A percentile compares a stretch with the other conserved stretches of the same genome.
Evolutionary conservation across 2,113 vertebrate genomes (phyloP).

Genomic region (Centropus unirufus): DNA sequence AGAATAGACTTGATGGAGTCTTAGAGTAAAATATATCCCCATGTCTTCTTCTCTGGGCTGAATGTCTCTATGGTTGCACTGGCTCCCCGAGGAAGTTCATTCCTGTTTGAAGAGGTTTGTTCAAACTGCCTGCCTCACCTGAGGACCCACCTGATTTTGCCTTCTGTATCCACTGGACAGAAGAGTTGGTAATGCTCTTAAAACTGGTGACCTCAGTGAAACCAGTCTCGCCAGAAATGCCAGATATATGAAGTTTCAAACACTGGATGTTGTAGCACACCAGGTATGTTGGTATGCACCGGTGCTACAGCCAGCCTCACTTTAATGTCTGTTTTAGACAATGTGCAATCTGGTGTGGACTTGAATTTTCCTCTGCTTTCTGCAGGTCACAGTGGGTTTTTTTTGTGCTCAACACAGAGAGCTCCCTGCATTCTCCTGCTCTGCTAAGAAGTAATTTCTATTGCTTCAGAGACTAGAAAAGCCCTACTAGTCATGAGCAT

Average conservation of each 20-base stretch:
- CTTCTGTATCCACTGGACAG: not conserved
- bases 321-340: not conserved
- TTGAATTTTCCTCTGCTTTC: not conserved
- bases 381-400: not conserved
- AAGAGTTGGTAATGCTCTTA: not conserved
- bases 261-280: not conserved
- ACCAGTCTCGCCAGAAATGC: not conserved
- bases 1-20: not conserved
- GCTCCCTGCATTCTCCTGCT: not conserved
- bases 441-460: not conserved
- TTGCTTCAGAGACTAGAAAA: not conserved
- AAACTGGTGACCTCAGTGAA: not conserved
- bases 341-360: not conserved
- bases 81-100: not conserved
- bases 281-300: not conserved
- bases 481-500: not conserved
- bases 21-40: not conserved
- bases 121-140: not conserved
- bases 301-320: not conserved
- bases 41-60: not conserved
- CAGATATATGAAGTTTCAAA: not conserved
- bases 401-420: not conserved
- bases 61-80: not conserved
- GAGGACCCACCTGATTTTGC: not conserved
- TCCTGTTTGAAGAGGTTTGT: not conserved